Evolutionary conservation across 2,113 vertebrate genomes (phyloP).

Genomic region (Dermatemys mawii): DNA sequence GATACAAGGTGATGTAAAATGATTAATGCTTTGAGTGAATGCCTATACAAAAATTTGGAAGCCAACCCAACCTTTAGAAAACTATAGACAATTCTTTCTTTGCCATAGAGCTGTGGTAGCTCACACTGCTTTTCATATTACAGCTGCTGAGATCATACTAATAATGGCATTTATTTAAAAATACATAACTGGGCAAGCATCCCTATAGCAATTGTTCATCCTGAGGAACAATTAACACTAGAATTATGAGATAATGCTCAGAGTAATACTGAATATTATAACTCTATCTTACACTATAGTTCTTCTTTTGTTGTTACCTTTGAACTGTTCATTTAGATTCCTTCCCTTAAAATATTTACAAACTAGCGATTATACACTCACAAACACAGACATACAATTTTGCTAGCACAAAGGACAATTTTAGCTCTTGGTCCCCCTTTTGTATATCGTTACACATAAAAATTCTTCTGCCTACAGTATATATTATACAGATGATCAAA

Average conservation of each 20-base stretch:
- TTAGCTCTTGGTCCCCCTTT: conserved; percentile 8
- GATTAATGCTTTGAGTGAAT: background rate
- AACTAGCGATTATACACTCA: conserved; percentile 43
- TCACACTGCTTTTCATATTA: conserved; percentile 42
- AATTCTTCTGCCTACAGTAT: background rate
- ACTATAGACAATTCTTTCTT: conserved; percentile 49
- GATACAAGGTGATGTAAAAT: conserved; percentile 46
- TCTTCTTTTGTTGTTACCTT: conserved; percentile 56
- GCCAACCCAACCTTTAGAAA: conserved; percentile 54
- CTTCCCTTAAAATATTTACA: conserved; percentile 23
- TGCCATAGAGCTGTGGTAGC: conserved; percentile 44
- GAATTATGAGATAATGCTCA: conserved; percentile 14
- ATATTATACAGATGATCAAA: background rate
- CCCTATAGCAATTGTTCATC: conserved; percentile 44
- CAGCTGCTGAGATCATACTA: background rate
- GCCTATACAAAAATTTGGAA: conserved; percentile 22
- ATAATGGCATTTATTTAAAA: conserved; percentile 66
- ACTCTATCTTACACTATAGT: conserved; percentile 7
- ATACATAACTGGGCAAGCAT: conserved; percentile 43
- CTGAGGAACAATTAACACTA: conserved; percentile 23
- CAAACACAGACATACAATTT: background rate
- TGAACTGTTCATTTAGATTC: conserved; percentile 51
- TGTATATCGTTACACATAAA: background rate
- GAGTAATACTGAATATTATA: conserved; percentile 45
- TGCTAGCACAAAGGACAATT: conserved; percentile 18